A percentile compares a stretch with the other conserved stretches of the same genome.
phyloP scores from a whole-genome alignment of 1,140 invertebrate genomes.

The Oppia nitens region DNA sequence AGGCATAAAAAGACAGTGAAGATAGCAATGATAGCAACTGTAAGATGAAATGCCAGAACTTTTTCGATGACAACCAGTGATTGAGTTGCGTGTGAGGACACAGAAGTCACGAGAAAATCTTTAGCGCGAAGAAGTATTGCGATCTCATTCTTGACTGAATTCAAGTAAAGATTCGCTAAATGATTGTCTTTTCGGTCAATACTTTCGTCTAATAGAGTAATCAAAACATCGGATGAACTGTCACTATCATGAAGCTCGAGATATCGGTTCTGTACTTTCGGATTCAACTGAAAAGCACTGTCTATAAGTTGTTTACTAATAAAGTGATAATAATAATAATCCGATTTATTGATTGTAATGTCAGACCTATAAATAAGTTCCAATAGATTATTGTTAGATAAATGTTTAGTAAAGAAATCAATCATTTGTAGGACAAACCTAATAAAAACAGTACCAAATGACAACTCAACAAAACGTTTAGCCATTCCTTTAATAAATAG shows the following conservation, averaged over 20 bases:
- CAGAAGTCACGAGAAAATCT: not conserved
- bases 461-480: slow-evolving; percentile 9
- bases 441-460: slow-evolving; percentile 10
- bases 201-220: not conserved
- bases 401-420: too few species aligned
- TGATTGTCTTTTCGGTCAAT: not conserved
- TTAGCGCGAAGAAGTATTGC: slow-evolving; percentile 5
- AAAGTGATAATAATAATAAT: slow-evolving; percentile 8
- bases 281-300: slow-evolving; percentile 9
- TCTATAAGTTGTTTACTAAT: slow-evolving; percentile 11
- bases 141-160: slow-evolving; percentile 7
- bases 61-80: not conserved
- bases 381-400: too few species aligned
- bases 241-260: not conserved
- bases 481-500: slow-evolving; percentile 13
- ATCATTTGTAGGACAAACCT: not conserved
- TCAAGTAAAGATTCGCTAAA: slow-evolving; percentile 1
- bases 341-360: not conserved
- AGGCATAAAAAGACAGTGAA: not conserved
- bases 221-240: not conserved
- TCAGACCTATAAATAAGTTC: not conserved
- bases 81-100: not conserved
- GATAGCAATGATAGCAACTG: not conserved
- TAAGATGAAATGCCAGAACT: not conserved
- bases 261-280: slow-evolving; percentile 2